Conservation (phyloP, 2,888 invertebrate genomes). For the Alcis repandata region DNA sequence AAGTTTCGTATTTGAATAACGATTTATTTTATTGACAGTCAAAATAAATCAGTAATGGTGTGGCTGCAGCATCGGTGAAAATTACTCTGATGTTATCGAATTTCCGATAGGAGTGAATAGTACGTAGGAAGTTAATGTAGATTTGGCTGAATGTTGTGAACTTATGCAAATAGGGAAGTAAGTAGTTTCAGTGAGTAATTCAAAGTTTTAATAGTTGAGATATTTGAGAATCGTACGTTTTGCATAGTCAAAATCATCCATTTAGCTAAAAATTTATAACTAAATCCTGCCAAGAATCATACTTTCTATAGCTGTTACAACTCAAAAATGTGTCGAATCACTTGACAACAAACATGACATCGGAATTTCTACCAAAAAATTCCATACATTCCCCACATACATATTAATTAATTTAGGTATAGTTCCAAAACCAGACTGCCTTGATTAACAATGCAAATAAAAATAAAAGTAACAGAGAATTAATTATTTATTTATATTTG, state of each 20-base stretch:
- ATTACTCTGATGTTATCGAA: not conserved
- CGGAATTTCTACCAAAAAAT: not conserved
- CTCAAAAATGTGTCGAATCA: not conserved
- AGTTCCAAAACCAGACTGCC: slow-evolving; percentile 32
- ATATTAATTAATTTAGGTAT: slow-evolving; percentile 12
- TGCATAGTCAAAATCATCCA: not conserved
- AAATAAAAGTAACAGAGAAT: slow-evolving; percentile 33
- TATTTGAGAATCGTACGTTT: no score
- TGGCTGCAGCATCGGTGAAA: not conserved
- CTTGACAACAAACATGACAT: not conserved
- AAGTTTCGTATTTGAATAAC: slow-evolving; percentile 22
- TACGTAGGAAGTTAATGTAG: not conserved
- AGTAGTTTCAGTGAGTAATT: no score
- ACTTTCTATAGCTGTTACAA: not conserved
- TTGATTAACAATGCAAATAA: slow-evolving; percentile 33
- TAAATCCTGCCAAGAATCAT: not conserved
- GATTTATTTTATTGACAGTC: not conserved
- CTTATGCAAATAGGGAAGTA: no score
- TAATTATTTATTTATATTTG: slow-evolving; percentile 37
- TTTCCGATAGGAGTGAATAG: not conserved
- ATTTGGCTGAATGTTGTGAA: not conserved
- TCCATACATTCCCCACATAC: not conserved
- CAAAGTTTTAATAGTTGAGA: no score
- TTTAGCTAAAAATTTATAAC: not conserved
- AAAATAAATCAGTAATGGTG: slow-evolving; percentile 9